These are phyloP conservation scores for Xenopus petersii DNA, from an alignment of 2,797 vertebrate species.

Conservation along the genomic window DNA sequence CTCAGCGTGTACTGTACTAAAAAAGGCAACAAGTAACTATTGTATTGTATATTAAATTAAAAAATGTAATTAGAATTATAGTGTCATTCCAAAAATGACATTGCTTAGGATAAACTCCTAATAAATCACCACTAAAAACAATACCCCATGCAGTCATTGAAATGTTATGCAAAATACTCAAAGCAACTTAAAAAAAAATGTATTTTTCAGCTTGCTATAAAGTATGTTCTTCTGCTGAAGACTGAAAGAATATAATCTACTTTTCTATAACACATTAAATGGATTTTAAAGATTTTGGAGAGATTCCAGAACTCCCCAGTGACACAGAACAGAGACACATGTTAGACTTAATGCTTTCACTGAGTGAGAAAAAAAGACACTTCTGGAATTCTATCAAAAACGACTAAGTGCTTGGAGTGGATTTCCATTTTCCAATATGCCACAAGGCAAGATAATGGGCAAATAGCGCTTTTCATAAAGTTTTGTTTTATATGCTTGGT, in stretches of 20 bases:
- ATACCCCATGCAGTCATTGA: no score
- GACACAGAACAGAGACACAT: conserved; percentile 29
- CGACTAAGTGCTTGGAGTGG: conserved; percentile 37
- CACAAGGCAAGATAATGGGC: conserved; percentile 36
- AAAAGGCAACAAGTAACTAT: no score
- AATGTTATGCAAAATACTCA: no score
- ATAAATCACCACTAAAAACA: no score
- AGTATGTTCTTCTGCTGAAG: conserved; percentile 16
- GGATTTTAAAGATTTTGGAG: conserved; percentile 47
- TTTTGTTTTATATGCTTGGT: conserved; percentile 26
- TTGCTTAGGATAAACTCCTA: no score
- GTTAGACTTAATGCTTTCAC: conserved; percentile 36
- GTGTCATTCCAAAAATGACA: no score
- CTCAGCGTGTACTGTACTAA: no score
- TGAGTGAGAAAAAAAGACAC: conserved; percentile 31
- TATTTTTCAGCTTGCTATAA: no score
- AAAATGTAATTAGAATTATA: no score
- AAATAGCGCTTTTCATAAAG: conserved; percentile 42
- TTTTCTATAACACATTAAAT: conserved; percentile 38
- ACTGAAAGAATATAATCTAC: conserved; percentile 35
- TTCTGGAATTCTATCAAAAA: conserved; percentile 16
- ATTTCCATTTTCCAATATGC: conserved; percentile 44
- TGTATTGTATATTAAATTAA: no score
- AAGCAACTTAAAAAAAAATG: no score
- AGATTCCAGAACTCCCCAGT: conserved; percentile 38